Base-by-base conservation (phyloP, 2,888 invertebrate genomes). In the Sinodicranocentrus sp. region DNA sequence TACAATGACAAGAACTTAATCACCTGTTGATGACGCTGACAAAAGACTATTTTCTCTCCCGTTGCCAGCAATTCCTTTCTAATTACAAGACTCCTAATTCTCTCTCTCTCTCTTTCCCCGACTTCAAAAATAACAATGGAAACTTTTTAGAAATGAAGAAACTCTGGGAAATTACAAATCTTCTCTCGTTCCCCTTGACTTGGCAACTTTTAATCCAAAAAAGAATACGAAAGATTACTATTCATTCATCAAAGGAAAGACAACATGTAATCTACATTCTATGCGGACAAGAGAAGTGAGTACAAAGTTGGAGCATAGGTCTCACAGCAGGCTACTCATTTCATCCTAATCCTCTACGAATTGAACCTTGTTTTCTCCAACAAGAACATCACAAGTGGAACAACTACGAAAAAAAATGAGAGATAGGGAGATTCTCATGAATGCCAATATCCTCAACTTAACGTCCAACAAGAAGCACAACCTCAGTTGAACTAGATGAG, bases 171-270 rank as follows among this genome's bases (percentile, higher is more conserved):
- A 28, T 28, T 28, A 61, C 61, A 61, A 26, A 28, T 61, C 19
- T 21, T 48, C 44, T 67, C 48, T 48, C 15, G n/a, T 33, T 57
- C 39, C 26, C 17, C 26, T 25, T 65, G 28, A 52, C 75, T 65
- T 76, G 54, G 65, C 65, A 76, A 76, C 76, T 76, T 76, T 76
- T 76, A 65, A 67, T 76, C 28, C 65, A 33, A 67, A 13, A 23
- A 43, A 67, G 43, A 33, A 76, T 54, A 67, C 21, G 54, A 3
- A 33, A 54, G 76, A 76, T 76, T 76, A 65, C 76, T 54, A 65
- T 67, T 67, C 67, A 65, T 76, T 67, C 54, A 23, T 54, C 76
- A 67, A 54, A 75, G 43, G 43, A 15, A 13, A 72, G 26, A 70
- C 43, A 28, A 26, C 59, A 59, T 59, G 59, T 59, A 59, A 23